phyloP scores from a whole-genome alignment of 30 jellyfish, hydroid and myxozoan genomes.

The Chrysaora quinquecirrha region DNA sequence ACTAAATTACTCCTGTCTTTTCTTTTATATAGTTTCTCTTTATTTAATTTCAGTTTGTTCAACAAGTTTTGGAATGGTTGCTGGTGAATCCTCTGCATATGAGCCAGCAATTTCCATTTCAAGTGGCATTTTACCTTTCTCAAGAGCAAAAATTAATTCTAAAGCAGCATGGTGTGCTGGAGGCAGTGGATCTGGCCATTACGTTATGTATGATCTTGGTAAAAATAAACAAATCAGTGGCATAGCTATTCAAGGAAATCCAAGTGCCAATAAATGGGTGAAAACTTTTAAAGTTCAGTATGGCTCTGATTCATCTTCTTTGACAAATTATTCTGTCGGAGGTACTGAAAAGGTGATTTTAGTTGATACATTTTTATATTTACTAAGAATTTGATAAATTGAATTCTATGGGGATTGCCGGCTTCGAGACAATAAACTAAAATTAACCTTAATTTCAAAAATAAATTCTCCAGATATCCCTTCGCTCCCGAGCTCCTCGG shows the following conservation, averaged over 20 bases:
- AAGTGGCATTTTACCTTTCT: slow-evolving; percentile 44
- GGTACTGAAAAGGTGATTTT: slow-evolving; percentile 46
- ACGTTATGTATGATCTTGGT: slow-evolving; percentile 45
- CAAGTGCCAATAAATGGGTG: slow-evolving; percentile 34
- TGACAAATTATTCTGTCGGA: slow-evolving; percentile 37
- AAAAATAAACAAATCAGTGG: slow-evolving; percentile 35
- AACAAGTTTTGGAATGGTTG: slow-evolving; percentile 54
- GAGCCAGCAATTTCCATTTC: slow-evolving; percentile 31
- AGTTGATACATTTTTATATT: too few relatives aligned
- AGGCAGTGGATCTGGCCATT: slow-evolving; percentile 5
- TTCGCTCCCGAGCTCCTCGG: too few relatives aligned
- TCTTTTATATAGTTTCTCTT: too few relatives aligned
- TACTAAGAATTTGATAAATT: too few relatives aligned
- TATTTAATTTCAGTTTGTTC: slow-evolving; percentile 44
- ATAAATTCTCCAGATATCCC: too few relatives aligned
- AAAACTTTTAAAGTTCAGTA: slow-evolving; percentile 34
- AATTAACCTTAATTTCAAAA: too few relatives aligned
- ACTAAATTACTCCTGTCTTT: too few relatives aligned
- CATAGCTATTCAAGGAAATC: slow-evolving; percentile 62
- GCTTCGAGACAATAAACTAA: too few relatives aligned
- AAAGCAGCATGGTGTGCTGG: slow-evolving; percentile 41
- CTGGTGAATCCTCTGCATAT: slow-evolving; percentile 19
- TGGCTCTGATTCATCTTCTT: slow-evolving; percentile 18
- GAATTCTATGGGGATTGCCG: too few relatives aligned
- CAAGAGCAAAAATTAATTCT: slow-evolving; percentile 18